Evolutionary conservation across 2,888 invertebrate genomes (phyloP).

Genomic region (Strigamia maritima): DNA sequence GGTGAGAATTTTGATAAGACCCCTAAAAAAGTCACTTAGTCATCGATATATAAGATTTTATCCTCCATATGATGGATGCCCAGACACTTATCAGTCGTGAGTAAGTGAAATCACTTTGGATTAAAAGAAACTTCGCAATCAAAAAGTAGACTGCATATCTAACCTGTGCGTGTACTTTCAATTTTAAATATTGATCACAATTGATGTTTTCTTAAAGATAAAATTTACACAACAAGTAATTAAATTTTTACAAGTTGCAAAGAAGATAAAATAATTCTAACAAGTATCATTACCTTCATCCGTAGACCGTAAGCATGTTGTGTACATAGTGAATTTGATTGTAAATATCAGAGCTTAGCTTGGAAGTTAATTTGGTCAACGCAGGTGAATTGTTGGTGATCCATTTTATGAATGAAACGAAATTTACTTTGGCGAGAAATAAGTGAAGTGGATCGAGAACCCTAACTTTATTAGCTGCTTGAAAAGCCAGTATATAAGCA

Average conservation of each 20-base stretch:
- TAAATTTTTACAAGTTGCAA: neutral
- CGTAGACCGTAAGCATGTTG: neutral
- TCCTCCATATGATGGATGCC: slow-evolving; percentile 26
- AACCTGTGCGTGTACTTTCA: neutral
- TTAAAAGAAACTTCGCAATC: neutral
- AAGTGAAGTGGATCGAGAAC: slow-evolving; percentile 17
- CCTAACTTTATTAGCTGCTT: slow-evolving; percentile 1
- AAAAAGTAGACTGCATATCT: neutral
- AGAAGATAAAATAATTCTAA: neutral
- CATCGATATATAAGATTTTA: slow-evolving; percentile 34
- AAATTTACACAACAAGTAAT: neutral
- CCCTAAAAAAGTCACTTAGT: slow-evolving; percentile 28
- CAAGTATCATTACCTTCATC: neutral
- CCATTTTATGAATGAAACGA: slow-evolving; percentile 25
- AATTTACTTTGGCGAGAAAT: slow-evolving; percentile 27
- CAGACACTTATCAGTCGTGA: slow-evolving; percentile 8
- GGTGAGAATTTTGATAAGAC: neutral
- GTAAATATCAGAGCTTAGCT: neutral
- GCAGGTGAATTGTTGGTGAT: slow-evolving; percentile 32
- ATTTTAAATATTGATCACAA: neutral
- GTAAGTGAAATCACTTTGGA: neutral
- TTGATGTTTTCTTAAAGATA: neutral
- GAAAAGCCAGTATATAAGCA: neutral
- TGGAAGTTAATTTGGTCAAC: slow-evolving; percentile 29
- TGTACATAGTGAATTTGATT: neutral